A percentile compares a stretch with the other conserved stretches of the same genome.
phyloP scores from a whole-genome alignment of 2,888 invertebrate genomes.

The Coelopa pilipes region DNA sequence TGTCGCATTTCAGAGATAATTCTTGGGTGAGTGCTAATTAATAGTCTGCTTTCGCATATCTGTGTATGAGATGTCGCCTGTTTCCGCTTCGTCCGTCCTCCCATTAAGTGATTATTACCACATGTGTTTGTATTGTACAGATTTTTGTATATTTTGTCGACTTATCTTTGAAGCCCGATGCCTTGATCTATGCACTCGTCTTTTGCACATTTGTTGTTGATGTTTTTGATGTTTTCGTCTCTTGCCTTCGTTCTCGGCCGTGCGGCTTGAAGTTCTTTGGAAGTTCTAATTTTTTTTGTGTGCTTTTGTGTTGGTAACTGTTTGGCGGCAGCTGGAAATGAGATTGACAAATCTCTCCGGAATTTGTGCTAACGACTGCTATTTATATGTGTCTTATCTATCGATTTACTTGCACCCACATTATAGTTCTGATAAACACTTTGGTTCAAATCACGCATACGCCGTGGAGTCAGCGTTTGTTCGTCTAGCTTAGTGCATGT shows the following conservation, averaged over 20 bases:
- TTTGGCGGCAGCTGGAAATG: too few species aligned
- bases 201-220: background rate
- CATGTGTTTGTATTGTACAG: background rate
- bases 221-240: too few species aligned
- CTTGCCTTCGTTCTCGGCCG: too few species aligned
- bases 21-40: conserved; percentile 47
- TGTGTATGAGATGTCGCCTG: too few species aligned
- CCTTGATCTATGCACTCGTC: background rate
- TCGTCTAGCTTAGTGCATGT: too few species aligned
- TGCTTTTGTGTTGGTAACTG: background rate
- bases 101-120: background rate
- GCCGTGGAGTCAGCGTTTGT: background rate
- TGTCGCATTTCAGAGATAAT: conserved; percentile 54
- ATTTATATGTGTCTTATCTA: background rate
- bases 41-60: too few species aligned
- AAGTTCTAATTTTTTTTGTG: too few species aligned
- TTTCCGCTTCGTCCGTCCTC: background rate
- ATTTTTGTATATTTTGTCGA: background rate
- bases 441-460: background rate
- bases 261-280: too few species aligned
- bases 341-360: background rate
- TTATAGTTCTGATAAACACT: background rate
- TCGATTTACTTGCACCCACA: background rate
- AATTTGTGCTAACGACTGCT: background rate
- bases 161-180: conserved; percentile 7